Conservation (phyloP, 2,113 vertebrate species). For the Onychorhynchus coronatus region DNA sequence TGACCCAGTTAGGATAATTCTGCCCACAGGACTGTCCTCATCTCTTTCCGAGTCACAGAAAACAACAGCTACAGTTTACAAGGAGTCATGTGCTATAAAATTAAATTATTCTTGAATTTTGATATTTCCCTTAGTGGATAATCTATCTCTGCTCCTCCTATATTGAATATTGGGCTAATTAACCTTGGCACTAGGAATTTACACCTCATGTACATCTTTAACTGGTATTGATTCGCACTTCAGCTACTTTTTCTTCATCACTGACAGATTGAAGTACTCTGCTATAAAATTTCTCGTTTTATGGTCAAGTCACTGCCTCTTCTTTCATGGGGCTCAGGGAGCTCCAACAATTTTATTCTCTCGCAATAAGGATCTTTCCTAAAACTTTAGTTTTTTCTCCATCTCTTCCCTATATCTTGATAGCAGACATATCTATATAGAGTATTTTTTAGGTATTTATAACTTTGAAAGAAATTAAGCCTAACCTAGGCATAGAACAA, state of each 20-base stretch:
- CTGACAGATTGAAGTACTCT: neutral
- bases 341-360: neutral
- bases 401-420: neutral
- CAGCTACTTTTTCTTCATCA: neutral
- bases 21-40: neutral
- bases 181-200: neutral
- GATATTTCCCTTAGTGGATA: neutral
- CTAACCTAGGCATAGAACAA: neutral
- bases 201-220: neutral
- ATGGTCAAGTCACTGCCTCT: neutral
- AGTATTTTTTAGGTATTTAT: neutral
- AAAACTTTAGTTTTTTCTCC: neutral
- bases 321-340: neutral
- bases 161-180: neutral
- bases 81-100: neutral
- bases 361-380: neutral
- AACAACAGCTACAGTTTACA: neutral
- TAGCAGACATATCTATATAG: neutral
- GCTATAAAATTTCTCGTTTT: neutral
- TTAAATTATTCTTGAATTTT: neutral
- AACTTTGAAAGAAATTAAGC: neutral
- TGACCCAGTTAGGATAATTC: neutral
- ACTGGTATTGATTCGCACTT: neutral
- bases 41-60: neutral
- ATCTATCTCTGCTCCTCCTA: neutral